Evolutionary conservation across 2,888 invertebrate species (phyloP).

Genomic region (Catocala fraxini): DNA sequence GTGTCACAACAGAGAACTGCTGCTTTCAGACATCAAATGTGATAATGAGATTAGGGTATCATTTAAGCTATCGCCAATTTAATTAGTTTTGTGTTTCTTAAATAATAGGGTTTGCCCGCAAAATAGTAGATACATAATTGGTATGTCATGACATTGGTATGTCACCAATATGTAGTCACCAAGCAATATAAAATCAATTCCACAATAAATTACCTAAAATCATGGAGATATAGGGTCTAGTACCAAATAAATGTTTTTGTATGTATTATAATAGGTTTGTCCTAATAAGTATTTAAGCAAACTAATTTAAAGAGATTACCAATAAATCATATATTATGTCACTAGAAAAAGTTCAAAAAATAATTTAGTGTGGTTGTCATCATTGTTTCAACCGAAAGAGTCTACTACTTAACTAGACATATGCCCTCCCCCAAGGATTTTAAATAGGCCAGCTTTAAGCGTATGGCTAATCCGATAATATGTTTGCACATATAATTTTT

Average conservation of each 20-base stretch:
- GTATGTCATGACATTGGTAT: too few species aligned
- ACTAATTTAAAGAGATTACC: slow-evolving; percentile 21
- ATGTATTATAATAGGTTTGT: slow-evolving; percentile 22
- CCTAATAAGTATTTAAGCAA: slow-evolving; percentile 22
- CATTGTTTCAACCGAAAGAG: slow-evolving; percentile 5
- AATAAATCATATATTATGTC: slow-evolving; percentile 15
- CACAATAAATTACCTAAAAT: too few species aligned
- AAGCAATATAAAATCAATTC: too few species aligned
- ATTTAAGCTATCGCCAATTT: too few species aligned
- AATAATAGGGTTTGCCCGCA: slow-evolving; percentile 14
- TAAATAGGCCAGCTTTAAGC: slow-evolving; percentile 1
- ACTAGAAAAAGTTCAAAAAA: slow-evolving; percentile 3
- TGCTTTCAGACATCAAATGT: too few species aligned
- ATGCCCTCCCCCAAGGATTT: slow-evolving; percentile 8
- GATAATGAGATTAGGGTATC: too few species aligned
- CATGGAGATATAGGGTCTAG: slow-evolving; percentile 10
- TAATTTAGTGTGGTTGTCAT: neutral
- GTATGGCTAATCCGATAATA: slow-evolving; percentile 13
- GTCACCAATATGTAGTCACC: too few species aligned
- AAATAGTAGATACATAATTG: slow-evolving; percentile 11
- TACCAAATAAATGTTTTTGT: slow-evolving; percentile 22
- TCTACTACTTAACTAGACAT: neutral
- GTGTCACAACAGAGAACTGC: too few species aligned
- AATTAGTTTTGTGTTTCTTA: slow-evolving; percentile 1
- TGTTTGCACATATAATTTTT: slow-evolving; percentile 21